These are phyloP conservation scores for Sisyra nigra DNA, from an alignment of 2,888 invertebrate species.

Conservation along the genomic window DNA sequence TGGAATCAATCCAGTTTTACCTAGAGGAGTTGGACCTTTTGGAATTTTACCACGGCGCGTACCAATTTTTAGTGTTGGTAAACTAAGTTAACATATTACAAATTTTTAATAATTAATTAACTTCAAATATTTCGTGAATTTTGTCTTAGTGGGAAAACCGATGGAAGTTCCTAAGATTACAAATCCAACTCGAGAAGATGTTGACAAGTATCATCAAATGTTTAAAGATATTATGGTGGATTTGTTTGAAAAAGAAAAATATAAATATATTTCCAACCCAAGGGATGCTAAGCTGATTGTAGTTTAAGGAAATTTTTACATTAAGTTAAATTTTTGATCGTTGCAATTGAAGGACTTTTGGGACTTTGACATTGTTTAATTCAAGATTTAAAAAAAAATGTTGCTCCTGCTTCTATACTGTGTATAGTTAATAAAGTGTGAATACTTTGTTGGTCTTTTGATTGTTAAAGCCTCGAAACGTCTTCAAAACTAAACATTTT, in stretches of 20 bases:
- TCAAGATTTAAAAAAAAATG: no score
- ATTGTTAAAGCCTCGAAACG: no score
- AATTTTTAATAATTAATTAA: constrained; percentile 1
- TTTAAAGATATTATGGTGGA: constrained; percentile 47
- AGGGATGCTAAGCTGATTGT: constrained; percentile 21
- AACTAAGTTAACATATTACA: constrained; percentile 29
- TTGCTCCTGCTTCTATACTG: no score
- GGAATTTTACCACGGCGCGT: constrained; percentile 61
- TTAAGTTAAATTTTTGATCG: no score
- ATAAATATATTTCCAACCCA: constrained; percentile 43
- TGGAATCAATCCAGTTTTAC: constrained; percentile 51
- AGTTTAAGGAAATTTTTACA: no score
- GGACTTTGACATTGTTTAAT: no score
- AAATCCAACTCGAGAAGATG: constrained; percentile 52
- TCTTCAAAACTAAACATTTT: no score
- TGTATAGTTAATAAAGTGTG: no score
- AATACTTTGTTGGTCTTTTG: no score
- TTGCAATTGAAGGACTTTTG: no score
- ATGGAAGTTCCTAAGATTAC: constrained; percentile 47
- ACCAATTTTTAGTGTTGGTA: constrained; percentile 67
- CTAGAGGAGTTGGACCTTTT: constrained; percentile 49
- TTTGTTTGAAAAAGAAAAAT: constrained; percentile 63
- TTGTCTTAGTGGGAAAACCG: constrained; percentile 67
- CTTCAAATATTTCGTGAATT: no score
- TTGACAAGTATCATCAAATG: constrained; percentile 51